Base-by-base conservation (phyloP, 2,888 invertebrate genomes). In the Tigriopus californicus region DNA sequence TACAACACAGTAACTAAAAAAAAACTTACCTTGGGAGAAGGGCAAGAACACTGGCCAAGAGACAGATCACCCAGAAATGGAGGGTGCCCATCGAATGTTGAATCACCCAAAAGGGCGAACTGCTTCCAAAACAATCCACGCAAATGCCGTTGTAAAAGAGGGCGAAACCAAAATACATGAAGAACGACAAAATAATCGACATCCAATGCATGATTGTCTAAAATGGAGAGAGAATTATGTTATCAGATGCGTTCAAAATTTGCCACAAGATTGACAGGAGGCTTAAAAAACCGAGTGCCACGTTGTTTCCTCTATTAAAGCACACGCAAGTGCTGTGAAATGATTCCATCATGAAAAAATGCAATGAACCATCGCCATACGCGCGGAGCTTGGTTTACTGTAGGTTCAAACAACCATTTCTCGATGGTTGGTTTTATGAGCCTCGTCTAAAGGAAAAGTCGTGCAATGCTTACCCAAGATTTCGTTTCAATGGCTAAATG, bases 401-500 rank as follows among this genome's bases (percentile, higher is more conserved):
- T 41, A 51, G 11, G 2, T 51, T 51, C 20, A 53, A 61, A 52
- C 41, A 20, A 41, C 48, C 22, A 33, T 53, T 13, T 25, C n/a
- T 25, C 18, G 8, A 24, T 20, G 2, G 24, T 56, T 48, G 25
- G 47, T 20, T 13, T 56, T 12, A 4, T 33, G 33, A 33, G 24
- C 13, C n/a, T 13, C 15, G 54, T 48, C 20, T 40, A 5, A 44
- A 58, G 20, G 20, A n/a, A n/a, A 40, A 20, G 12, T 22, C 56
- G 13, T 12, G 15, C 41, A 25, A 42, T 52, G 73, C 79, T 79
- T 72, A 94, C 94, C 94, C 94, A 95, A 67, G 89, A 89, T 70
- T 83, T 80, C 22, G 86, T 88, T 77, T 92, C 91, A 61, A 95
- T 81, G 54, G 85, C 84, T 67, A 87, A 83, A 69, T 91, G 87